A percentile compares a stretch with the other conserved stretches of the same genome.
phyloP scores from a whole-genome alignment of 2,113 vertebrate genomes.

The Lycocorax pyrrhopterus region DNA sequence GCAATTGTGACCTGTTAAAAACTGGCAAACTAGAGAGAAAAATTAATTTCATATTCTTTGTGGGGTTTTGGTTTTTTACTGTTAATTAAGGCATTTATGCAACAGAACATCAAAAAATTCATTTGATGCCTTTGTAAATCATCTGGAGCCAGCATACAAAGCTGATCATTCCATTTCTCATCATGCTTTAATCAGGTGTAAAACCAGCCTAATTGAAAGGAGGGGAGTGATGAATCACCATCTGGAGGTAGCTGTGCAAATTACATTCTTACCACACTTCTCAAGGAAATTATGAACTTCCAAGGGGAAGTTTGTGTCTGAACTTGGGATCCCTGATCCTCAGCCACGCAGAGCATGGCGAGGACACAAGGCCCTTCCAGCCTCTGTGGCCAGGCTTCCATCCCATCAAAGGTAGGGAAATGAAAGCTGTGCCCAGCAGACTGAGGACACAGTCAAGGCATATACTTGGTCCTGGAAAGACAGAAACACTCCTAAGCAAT shows the following conservation, averaged over 20 bases:
- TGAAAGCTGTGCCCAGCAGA: neutral
- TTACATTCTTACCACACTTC: neutral
- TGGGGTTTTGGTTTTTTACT: neutral
- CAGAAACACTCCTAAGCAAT: neutral
- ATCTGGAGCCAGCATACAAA: neutral
- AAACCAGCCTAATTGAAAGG: constrained; percentile 17
- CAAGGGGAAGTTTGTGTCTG: neutral
- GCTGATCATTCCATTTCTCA: neutral
- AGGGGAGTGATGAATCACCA: neutral
- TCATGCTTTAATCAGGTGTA: neutral
- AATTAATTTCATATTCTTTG: neutral
- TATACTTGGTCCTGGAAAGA: neutral
- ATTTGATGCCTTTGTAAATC: neutral
- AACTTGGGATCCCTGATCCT: neutral
- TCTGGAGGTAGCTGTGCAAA: neutral
- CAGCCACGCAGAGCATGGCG: neutral
- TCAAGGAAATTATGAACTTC: neutral
- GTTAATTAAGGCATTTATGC: neutral
- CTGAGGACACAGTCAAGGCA: rapidly evolving
- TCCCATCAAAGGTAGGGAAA: neutral
- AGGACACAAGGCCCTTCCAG: neutral
- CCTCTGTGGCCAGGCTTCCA: neutral
- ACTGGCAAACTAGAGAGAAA: neutral
- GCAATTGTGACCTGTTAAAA: neutral
- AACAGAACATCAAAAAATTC: neutral